Evolutionary conservation across 1,140 invertebrate genomes (phyloP), one percentile per base, ranked within the genome.

Genomic region (Meloidogyne chitwoodi): DNA sequence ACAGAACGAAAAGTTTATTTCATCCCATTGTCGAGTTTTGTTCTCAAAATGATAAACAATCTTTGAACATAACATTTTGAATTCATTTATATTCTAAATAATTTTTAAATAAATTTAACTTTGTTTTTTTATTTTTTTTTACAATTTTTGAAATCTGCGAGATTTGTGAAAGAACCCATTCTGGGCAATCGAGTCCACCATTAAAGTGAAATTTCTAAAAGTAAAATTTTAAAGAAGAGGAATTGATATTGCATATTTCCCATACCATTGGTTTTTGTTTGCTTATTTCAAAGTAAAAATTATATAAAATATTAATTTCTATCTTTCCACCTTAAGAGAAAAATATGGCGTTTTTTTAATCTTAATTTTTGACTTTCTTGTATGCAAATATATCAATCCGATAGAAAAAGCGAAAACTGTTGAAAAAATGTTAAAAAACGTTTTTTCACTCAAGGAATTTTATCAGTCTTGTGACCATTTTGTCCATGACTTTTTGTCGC

Each of bases 121-220:
- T 63, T 1, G 24, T 19, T 3, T 22, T 67, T 5, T 22, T 66
- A 26, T 24, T 34, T 44, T 31, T 16, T 64, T 61, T 29, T 76
- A 81, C 80, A 65, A 82, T 81, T 69, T 71, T 75, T 14, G 80
- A 38, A 62, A 81, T 81, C 63, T 80, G 71, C 0, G 80, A 56
- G 24, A 81, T 81, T 44, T 81, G 79, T 44, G 81, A 68, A 29
- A 81, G 66, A n/a, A 81, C 65, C 80, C 80, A 81, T 66, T 81
- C 80, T 12, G 80, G 80, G 41, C 81, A 81, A 44, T 81, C 80
- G 0, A 81, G 56, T n/a, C 81, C 77, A 22, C 80, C 80, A 69
- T 70, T 77, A 61, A 81, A 81, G 24, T 71, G 81, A 71, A 81
- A 81, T 44, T 75, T 78, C 80, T 34, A 34, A 66, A 29, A 66